Percentiles rank a stretch among this genome's conserved stretches.
phyloP scores from a whole-genome alignment of 2,888 invertebrate species.

The Cerceris rybyensis region DNA sequence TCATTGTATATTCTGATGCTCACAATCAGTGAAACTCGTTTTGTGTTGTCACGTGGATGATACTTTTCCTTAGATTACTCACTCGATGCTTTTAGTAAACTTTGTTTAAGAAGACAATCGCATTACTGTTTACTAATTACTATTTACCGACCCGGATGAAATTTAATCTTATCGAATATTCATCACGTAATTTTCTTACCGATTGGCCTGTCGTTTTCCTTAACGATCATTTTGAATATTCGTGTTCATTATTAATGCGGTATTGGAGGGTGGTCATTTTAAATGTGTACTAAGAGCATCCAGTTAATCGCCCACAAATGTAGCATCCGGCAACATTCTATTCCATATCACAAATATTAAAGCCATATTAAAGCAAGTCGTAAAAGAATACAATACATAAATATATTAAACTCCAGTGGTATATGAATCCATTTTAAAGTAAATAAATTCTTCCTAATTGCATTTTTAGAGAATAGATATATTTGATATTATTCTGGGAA shows the following conservation, averaged over 20 bases:
- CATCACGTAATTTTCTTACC: slow-evolving; percentile 37
- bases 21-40: slow-evolving; percentile 6
- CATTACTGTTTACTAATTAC: slow-evolving; percentile 40
- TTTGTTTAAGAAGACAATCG: slow-evolving; percentile 18
- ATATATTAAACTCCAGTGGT: no score
- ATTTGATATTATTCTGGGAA: no score
- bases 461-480: no score
- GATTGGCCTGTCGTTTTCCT: slow-evolving; percentile 20
- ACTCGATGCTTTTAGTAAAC: background rate
- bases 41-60: slow-evolving; percentile 3
- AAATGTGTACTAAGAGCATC: background rate
- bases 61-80: slow-evolving; percentile 23
- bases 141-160: slow-evolving; percentile 16
- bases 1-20: background rate
- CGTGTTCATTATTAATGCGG: slow-evolving; percentile 5
- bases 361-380: no score
- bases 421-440: no score
- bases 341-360: no score
- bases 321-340: no score
- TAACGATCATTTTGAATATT: slow-evolving; percentile 19
- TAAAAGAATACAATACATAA: no score
- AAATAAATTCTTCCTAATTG: no score
- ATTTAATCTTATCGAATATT: slow-evolving; percentile 45
- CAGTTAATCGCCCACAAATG: no score
- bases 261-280: background rate